Percentiles rank a stretch among this genome's conserved stretches.
These are phyloP conservation scores for Ariopsis seemanni DNA, from an alignment of 2,113 vertebrate species.

Conservation along the genomic window DNA sequence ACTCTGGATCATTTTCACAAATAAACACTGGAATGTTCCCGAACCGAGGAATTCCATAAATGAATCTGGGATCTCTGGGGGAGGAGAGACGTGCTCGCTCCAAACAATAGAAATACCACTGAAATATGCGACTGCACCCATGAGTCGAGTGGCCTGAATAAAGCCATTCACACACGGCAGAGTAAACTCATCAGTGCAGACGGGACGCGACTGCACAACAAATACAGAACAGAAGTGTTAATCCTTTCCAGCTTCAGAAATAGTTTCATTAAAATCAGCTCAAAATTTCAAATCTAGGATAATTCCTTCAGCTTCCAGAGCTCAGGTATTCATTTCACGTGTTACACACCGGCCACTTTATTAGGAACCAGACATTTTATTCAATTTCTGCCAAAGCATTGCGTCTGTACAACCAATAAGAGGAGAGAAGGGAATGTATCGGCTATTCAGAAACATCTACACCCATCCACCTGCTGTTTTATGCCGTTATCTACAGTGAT, in stretches of 20 bases:
- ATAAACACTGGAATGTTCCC: slow-evolving; percentile 23
- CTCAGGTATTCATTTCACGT: not conserved
- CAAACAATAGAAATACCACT: slow-evolving; percentile 32
- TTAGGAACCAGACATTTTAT: too few species aligned
- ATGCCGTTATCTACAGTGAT: too few species aligned
- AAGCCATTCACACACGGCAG: slow-evolving; percentile 16
- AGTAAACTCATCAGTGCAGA: not conserved
- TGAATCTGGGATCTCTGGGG: slow-evolving; percentile 1
- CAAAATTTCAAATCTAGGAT: not conserved
- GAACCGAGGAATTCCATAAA: slow-evolving; percentile 30
- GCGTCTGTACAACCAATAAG: not conserved
- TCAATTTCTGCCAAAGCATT: slow-evolving; percentile 35
- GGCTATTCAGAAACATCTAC: not conserved
- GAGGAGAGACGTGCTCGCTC: not conserved
- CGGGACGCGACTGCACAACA: not conserved
- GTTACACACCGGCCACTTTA: too few species aligned
- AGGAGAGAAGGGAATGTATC: not conserved
- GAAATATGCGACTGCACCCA: slow-evolving; percentile 14
- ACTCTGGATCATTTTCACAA: not conserved
- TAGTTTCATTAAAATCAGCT: not conserved
- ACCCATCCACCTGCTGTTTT: too few species aligned
- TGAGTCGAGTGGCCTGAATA: slow-evolving; percentile 18
- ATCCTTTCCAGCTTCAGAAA: not conserved
- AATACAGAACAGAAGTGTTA: not conserved
- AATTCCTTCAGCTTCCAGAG: not conserved